phyloP scores from a whole-genome alignment of 2,113 vertebrate species.

The Stegastes partitus region DNA sequence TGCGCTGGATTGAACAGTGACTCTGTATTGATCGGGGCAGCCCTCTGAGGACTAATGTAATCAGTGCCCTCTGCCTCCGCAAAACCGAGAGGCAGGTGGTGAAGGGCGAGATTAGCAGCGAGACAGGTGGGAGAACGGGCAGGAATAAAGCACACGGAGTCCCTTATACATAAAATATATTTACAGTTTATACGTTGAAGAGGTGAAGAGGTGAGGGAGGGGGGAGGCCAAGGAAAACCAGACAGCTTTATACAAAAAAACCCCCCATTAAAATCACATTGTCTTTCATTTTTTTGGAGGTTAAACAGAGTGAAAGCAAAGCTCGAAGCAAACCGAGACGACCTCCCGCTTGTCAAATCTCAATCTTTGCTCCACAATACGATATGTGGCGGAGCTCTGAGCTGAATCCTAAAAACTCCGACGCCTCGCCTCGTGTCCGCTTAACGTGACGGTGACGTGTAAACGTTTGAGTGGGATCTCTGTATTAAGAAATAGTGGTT shows the following conservation, averaged over 20 bases:
- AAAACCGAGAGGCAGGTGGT: conserved; percentile 76
- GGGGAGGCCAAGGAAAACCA: background rate
- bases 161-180: background rate
- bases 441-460: conserved; percentile 40
- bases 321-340: conserved; percentile 41
- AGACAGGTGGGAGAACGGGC: conserved; percentile 53
- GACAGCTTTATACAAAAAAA: background rate
- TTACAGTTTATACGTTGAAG: background rate
- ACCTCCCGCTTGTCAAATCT: conserved; percentile 44
- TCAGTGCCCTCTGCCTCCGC: conserved; percentile 91
- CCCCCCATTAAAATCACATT: background rate
- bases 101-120: conserved; percentile 82
- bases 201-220: background rate
- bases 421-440: conserved; percentile 35
- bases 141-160: conserved; percentile 10
- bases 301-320: conserved; percentile 46
- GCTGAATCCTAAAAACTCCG: conserved; percentile 41
- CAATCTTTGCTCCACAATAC: conserved; percentile 26
- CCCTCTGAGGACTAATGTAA: conserved; percentile 89
- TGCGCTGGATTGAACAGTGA: conserved; percentile 93
- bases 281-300: background rate
- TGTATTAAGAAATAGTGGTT: conserved; percentile 42
- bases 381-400: conserved; percentile 34
- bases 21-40: conserved; percentile 94
- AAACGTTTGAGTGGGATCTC: conserved; percentile 30